Base-by-base conservation (phyloP, 1,140 invertebrate genomes). In the Ceratitis capitata region DNA sequence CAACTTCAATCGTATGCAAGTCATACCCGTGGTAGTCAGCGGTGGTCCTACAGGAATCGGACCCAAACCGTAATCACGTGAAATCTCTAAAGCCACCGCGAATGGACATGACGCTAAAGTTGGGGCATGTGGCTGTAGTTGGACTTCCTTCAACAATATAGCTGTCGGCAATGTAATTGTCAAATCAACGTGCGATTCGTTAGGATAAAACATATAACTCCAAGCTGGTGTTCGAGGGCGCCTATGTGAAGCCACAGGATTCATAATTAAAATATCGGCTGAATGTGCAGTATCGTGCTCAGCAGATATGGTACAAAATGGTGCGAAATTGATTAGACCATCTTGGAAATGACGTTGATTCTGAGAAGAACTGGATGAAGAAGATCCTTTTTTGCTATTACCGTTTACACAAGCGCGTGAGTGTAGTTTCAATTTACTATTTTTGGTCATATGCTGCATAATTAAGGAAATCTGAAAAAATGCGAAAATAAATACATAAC, bases 141-240 rank as follows among this genome's bases (percentile, higher is more conserved):
- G 97, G 12, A 98, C 95, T 93, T 98, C 97, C 89, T 95, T 95
- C n/a, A 98, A 92, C 78, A 98, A 92, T 88, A 98, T 95, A n/a
- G 97, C 97, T 90, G 96, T 98, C 1, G 97, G 97, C 87, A 98
- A 92, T n/a, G 95, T 95, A 29, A 98, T 94, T 7, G 95, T 96
- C 7, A 98, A 93, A 90, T 98, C 97, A 0, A 98, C 95, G 92
- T 96, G 97, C 12, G 95, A 95, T 92, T 98, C 97, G 87, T 97
- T 96, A 0, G 97, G 96, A 92, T 97, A 97, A 92, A 98, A 98
- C 92, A 98, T 97, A 92, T 98, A 98, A 47, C 96, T 96, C 96
- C 97, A 98, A 58, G 97, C 96, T 1, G 97, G 95, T 9, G 96
- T 96, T 84, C 97, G 93, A 1, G 97, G 96, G 87, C 97, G 92